phyloP scores from a whole-genome alignment of 2,113 vertebrate species.

The Beaufortia kweichowensis region DNA sequence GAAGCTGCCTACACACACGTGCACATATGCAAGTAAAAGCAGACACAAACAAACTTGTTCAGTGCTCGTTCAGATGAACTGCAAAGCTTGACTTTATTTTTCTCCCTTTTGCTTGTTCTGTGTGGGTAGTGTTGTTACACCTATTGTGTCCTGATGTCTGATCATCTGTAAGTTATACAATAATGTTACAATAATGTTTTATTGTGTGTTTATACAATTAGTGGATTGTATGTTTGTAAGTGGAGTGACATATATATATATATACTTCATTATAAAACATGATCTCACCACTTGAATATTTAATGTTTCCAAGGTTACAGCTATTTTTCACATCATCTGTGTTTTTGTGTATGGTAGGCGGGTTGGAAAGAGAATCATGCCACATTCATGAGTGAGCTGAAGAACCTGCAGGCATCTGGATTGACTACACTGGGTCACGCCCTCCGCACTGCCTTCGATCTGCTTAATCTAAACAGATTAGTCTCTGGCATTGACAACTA shows the following conservation, averaged over 20 bases:
- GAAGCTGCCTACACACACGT: neutral
- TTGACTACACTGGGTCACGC: conserved; percentile 94
- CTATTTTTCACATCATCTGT: conserved; percentile 12
- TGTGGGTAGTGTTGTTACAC: too few species aligned
- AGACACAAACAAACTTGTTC: conserved; percentile 24
- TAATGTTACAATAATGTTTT: too few species aligned
- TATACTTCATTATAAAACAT: too few species aligned
- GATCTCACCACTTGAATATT: conserved; percentile 44
- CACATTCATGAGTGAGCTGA: conserved; percentile 97
- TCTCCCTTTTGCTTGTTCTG: neutral
- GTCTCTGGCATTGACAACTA: conserved; percentile 99
- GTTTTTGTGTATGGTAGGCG: conserved; percentile 72
- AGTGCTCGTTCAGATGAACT: neutral
- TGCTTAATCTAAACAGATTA: conserved; percentile 97
- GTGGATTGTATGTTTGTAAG: too few species aligned
- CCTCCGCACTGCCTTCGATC: conserved; percentile 92
- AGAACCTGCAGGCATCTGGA: conserved; percentile 95
- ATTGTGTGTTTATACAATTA: too few species aligned
- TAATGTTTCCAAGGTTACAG: conserved; percentile 15
- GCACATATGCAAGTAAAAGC: conserved; percentile 5
- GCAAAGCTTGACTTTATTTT: conserved; percentile 34
- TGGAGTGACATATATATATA: too few species aligned
- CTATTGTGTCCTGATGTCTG: too few species aligned
- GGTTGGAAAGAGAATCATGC: conserved; percentile 98
- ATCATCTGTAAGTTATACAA: too few species aligned